Evolutionary conservation across 1,140 invertebrate genomes (phyloP).

Genomic region (Varroa destructor): DNA sequence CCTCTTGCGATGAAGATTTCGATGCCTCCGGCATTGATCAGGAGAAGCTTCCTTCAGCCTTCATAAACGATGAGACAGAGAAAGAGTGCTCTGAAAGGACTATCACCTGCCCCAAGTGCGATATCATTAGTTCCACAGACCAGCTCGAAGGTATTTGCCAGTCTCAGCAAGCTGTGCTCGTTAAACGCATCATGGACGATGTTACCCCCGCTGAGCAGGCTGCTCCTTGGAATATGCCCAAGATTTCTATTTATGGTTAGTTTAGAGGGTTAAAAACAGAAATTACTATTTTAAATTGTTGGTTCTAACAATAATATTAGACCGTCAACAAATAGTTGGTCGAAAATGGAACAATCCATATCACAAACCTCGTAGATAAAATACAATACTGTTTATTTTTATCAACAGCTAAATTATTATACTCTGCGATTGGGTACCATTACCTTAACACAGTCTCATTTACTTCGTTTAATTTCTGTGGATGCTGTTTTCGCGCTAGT

Average conservation of each 20-base stretch:
- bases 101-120: constrained; percentile 19
- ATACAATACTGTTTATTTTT: no score
- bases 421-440: no score
- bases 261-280: no score
- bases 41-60: constrained; percentile 16
- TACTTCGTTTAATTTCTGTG: not conserved
- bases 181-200: not conserved
- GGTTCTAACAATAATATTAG: not conserved
- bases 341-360: no score
- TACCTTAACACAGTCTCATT: not conserved
- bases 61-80: constrained; percentile 4
- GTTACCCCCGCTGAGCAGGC: not conserved
- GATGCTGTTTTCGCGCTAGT: not conserved
- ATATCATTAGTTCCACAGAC: not conserved
- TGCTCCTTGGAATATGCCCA: constrained; percentile 21
- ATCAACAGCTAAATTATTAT: no score
- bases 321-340: no score
- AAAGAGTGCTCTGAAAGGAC: not conserved
- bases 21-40: not conserved
- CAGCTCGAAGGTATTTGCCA: constrained; percentile 19
- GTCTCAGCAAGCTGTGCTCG: constrained; percentile 12
- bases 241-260: constrained; percentile 14
- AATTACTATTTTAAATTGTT: not conserved
- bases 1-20: constrained; percentile 3
- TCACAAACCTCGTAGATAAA: no score